These are phyloP conservation scores for Petroica traversi DNA, from an alignment of 2,113 vertebrate species.

Conservation along the genomic window DNA sequence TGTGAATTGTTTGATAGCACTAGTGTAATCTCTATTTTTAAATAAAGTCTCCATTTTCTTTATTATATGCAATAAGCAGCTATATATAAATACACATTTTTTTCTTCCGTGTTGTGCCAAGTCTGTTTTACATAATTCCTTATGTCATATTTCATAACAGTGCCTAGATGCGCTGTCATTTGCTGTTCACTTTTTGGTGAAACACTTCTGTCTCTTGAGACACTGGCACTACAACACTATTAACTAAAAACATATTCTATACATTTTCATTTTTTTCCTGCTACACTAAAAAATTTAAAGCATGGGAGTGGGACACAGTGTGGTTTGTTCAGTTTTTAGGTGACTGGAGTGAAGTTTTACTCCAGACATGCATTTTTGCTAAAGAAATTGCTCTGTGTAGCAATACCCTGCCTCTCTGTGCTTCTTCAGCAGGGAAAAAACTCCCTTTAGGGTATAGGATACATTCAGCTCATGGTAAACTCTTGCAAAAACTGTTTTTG, in stretches of 20 bases:
- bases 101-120: neutral
- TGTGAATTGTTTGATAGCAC: neutral
- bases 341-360: neutral
- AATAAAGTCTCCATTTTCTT: neutral
- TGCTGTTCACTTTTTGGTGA: neutral
- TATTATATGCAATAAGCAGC: neutral
- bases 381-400: neutral
- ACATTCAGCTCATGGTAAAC: neutral
- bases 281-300: rapidly evolving
- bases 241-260: neutral
- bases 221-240: neutral
- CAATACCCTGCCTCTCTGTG: neutral
- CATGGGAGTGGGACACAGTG: rapidly evolving
- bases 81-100: neutral
- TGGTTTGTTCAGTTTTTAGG: neutral
- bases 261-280: neutral
- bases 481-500: neutral
- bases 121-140: neutral
- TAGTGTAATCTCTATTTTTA: neutral
- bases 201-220: neutral
- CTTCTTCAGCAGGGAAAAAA: neutral
- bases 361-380: neutral
- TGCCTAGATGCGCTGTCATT: neutral
- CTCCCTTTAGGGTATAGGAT: neutral
- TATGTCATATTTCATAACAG: neutral